Base-by-base conservation (phyloP, 2,888 invertebrate genomes). In the Trachelus iudaicus region DNA sequence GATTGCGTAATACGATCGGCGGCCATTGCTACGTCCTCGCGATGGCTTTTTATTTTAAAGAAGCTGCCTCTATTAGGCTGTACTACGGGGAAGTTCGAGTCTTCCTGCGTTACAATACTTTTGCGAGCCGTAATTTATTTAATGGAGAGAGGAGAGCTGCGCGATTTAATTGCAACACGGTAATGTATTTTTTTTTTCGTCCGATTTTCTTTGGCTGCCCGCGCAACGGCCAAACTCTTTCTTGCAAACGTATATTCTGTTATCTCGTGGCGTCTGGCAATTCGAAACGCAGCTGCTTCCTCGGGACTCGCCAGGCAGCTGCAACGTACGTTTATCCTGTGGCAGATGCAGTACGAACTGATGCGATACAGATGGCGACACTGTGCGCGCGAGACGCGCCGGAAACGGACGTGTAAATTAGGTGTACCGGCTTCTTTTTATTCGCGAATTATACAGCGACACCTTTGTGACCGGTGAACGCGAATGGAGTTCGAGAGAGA, bases 341-440 rank as follows among this genome's bases (percentile, higher is more conserved):
- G 82, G 86, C 90, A 89, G 89, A 89, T 89, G 89, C 87, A 83
- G 83, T 81, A 23, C 71, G 71, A 71, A 23, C 31, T 30, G 11
- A 2, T 12, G 33, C 33, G 71, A 31, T 31, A 23, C 71, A 71
- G 71, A 71, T 71, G 71, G n/a, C 34, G 33, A 15, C 71, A 34
- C 71, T 56, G 56, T 9, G 23, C 56, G 9, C 56, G n/a, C n/a
- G 56, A 23, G 56, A 56, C 23, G 23, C 23, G 56, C 56, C 56
- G 56, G 23, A 23, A 23, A 23, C 23, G 56, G 23, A 56, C 56
- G 56, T 23, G 56, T 15, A 15, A 23, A 56, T 6, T 56, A 9
- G 9, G 9, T 23, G 23, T n/a, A n/a, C 1, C 23, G 56, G 9
- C 34, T 1, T 34, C 2, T 56, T 23, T 56, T 56, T 9, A 2